Base-by-base conservation (phyloP, 64 coral and sea anemone species). In the Montipora sp. region DNA sequence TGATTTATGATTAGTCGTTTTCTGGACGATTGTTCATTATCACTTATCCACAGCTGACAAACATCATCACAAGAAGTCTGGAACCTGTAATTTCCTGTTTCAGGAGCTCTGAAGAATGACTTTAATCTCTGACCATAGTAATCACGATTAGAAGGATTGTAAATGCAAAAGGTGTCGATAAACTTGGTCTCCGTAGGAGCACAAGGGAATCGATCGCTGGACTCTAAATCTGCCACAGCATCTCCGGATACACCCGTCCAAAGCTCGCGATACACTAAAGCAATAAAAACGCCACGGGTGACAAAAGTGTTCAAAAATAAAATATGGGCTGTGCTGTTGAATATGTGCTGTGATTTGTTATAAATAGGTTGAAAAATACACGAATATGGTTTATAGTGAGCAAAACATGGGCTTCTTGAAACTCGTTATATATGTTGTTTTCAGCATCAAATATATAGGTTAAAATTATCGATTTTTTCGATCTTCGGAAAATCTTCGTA, bases 41-140 rank as follows among this genome's bases (percentile, higher is more conserved):
- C 79, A 50, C 93, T 91, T 8, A 95, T 63, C 63, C 89, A 95
- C 46, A 95, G 73, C 57, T 95, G 89, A 47, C 93, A 95, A 21
- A 48, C 47, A 21, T 95, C 59, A 47, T 95, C 89, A 75, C 93
- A 95, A 4, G 93, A 95, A 73, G 88, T 95, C 47, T 91, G 75
- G 58, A 95, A 95, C 14, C 65, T 68, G 20, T 80, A 95, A 55
- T 61, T 12, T 19, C 93, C 93, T 68, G 89, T 91, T 49, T 91
- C 76, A 43, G 93, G 93, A 21, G 93, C 93, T 47, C 67, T 50
- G 75, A 95, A 91, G 51, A 80, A 95, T 12, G 88, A 87, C 5
- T 83, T 89, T 36, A 95, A 61, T 47, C 93, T 59, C 83, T 95
- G 89, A 75, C 93, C 93, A 87, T 87, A 95, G 22, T 58, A 16